Evolutionary conservation across 2,888 invertebrate genomes (phyloP).

Genomic region (Panopea generosa): DNA sequence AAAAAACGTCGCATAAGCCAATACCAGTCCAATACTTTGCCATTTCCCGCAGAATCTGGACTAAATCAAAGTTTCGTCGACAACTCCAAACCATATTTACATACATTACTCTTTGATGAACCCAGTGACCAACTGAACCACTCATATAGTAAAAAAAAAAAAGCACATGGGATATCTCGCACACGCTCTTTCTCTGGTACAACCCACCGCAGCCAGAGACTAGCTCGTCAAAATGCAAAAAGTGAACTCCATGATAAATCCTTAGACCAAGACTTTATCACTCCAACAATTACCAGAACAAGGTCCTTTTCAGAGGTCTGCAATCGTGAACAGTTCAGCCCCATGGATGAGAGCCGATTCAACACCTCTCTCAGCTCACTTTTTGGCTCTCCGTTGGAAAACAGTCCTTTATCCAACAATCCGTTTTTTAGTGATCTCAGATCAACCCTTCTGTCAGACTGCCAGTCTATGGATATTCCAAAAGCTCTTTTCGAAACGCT

Average conservation of each 20-base stretch:
- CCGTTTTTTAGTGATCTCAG: constrained; percentile 58
- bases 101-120: background rate
- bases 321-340: constrained; percentile 27
- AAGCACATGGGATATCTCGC: background rate
- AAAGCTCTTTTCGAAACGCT: constrained; percentile 57
- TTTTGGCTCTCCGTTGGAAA: constrained; percentile 39
- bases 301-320: constrained; percentile 50
- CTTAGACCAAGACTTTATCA: background rate
- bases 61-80: background rate
- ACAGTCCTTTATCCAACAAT: constrained; percentile 40
- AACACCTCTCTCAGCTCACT: constrained; percentile 48
- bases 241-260: background rate
- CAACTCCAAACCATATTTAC: background rate
- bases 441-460: constrained; percentile 54
- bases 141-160: background rate
- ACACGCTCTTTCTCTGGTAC: background rate
- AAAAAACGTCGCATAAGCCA: constrained; percentile 44
- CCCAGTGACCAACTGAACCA: background rate
- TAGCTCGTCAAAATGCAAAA: background rate
- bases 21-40: constrained; percentile 10
- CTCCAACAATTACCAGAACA: constrained; percentile 2
- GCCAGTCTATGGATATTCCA: constrained; percentile 49
- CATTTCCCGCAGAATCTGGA: background rate
- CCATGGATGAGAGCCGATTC: constrained; percentile 43
- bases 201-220: background rate